Percentiles rank a stretch among this genome's conserved stretches.
These are phyloP conservation scores for Dryocosmus kuriphilus DNA, from an alignment of 2,888 invertebrate species.

Conservation along the genomic window DNA sequence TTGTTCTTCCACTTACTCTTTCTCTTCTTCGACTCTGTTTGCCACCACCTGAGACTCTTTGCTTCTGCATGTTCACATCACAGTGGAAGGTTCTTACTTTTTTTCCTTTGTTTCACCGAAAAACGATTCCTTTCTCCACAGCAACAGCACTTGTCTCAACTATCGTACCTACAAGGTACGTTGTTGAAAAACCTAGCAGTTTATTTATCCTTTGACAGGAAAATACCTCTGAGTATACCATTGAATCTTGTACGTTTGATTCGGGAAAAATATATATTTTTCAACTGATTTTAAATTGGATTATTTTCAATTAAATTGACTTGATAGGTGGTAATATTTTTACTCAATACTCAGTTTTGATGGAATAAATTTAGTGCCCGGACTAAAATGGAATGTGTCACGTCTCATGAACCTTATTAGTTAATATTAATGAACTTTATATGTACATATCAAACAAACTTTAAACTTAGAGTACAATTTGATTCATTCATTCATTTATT, in stretches of 20 bases:
- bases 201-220: background rate
- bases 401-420: no score
- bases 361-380: no score
- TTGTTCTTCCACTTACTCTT: constrained; percentile 32
- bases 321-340: no score
- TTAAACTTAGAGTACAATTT: no score
- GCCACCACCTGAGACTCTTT: constrained; percentile 10
- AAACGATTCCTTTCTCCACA: constrained; percentile 20
- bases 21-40: constrained; percentile 33
- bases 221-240: background rate
- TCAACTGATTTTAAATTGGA: no score
- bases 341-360: no score
- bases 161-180: background rate
- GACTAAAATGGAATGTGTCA: no score
- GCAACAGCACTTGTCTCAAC: background rate
- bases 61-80: constrained; percentile 26
- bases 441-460: no score
- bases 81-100: constrained; percentile 6
- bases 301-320: no score
- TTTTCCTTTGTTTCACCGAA: background rate
- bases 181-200: background rate
- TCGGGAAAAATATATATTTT: no score
- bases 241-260: background rate
- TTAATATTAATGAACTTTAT: no score
- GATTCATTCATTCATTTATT: no score